A percentile compares a stretch with the other conserved stretches of the same genome.
Conservation (phyloP, 2,797 vertebrate genomes). For the Leucoraja ocellata region DNA sequence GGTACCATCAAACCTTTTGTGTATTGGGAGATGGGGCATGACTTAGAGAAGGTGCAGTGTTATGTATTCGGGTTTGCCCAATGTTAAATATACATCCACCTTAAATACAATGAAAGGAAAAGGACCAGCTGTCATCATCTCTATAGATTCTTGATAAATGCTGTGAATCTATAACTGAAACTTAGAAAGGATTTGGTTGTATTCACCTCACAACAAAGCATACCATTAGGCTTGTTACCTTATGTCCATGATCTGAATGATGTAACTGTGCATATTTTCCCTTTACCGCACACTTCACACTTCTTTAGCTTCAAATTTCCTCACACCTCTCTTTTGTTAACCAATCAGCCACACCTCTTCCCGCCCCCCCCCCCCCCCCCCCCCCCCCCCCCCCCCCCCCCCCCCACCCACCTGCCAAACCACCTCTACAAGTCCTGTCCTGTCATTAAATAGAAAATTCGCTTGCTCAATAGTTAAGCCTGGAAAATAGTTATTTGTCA, state of each 20-base stretch:
- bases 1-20: not conserved
- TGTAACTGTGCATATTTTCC: not conserved
- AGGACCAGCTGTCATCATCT: not conserved
- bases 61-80: not conserved
- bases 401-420: not conserved
- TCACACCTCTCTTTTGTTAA: not conserved
- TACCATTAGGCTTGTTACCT: not conserved
- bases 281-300: not conserved
- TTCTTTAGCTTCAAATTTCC: not conserved
- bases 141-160: not conserved
- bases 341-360: too few relatives aligned
- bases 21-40: not conserved
- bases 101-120: not conserved
- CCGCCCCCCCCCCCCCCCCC: too few relatives aligned
- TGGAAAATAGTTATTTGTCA: not conserved
- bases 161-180: not conserved
- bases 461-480: not conserved
- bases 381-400: not conserved
- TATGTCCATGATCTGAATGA: not conserved
- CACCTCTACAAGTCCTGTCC: not conserved
- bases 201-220: not conserved
- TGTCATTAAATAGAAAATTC: not conserved
- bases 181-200: slow-evolving; percentile 6
- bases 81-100: not conserved
- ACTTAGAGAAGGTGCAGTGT: not conserved